These are phyloP conservation scores for Micoletzkya japonica DNA, from an alignment of 2,888 invertebrate genomes.

Conservation along the genomic window DNA sequence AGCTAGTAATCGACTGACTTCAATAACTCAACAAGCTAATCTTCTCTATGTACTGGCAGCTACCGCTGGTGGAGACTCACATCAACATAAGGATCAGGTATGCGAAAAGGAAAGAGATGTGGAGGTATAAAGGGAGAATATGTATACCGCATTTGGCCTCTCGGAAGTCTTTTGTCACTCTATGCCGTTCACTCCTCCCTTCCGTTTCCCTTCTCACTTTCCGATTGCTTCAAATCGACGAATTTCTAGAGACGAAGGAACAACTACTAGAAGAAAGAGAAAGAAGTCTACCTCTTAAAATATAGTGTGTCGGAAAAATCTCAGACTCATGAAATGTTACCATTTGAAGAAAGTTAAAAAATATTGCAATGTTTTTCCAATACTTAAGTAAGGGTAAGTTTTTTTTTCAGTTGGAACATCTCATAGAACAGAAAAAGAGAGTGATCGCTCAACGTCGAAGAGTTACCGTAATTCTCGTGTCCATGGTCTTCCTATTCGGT, in stretches of 20 bases:
- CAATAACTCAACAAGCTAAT: constrained; percentile 46
- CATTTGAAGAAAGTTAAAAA: not conserved
- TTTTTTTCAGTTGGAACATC: constrained; percentile 39
- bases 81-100: constrained; percentile 46
- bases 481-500: constrained; percentile 33
- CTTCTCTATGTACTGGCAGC: constrained; percentile 43
- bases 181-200: too few relatives aligned
- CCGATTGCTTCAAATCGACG: too few relatives aligned
- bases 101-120: not conserved
- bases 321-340: not conserved
- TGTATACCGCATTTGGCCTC: too few relatives aligned
- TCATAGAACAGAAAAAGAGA: constrained; percentile 42
- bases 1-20: constrained; percentile 37
- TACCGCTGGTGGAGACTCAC: constrained; percentile 43
- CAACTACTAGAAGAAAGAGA: too few relatives aligned
- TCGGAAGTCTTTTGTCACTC: too few relatives aligned
- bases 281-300: too few relatives aligned
- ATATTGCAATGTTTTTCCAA: not conserved
- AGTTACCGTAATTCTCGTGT: constrained; percentile 43
- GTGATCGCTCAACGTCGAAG: constrained; percentile 38
- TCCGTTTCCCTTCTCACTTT: too few relatives aligned
- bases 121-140: too few relatives aligned
- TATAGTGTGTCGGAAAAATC: not conserved
- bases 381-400: not conserved
- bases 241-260: too few relatives aligned